Evolutionary conservation across 1,140 invertebrate genomes (phyloP), one percentile per base, ranked within the genome.

Genomic region (Aethina tumida): DNA sequence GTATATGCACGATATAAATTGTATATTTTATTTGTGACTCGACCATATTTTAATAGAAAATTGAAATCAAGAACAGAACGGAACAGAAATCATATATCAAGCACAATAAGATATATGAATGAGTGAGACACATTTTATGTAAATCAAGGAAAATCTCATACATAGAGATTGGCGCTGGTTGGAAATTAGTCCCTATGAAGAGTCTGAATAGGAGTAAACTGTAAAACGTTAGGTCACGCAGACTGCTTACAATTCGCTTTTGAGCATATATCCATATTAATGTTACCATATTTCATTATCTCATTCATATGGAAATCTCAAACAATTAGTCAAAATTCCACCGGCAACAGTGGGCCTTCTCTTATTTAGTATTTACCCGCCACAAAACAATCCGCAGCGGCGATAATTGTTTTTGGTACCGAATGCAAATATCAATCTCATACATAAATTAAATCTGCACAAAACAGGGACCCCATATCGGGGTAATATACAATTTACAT

Each of bases 211-310:
- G 5, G 14, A 1, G 20, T n/a, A 22, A 22, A 27, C 9, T 24
- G 14, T 31, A 30, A 39, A 49, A 42, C 35, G 44, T 36, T 44
- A 41, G 48, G 45, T 51, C 51, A 52, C 39, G 43, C 35, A 47
- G 47, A 52, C 41, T 58, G 58, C 58, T 56, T 58, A 58, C 56
- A 47, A 46, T 57, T 58, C 56, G 54, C 54, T 56, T 58, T 57
- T 45, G 48, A 50, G 50, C 52, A 56, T 59, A 62, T 58, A 60
- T 62, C 59, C 59, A 62, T 62, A 62, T 60, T 60, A 62, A 62
- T 62, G 59, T 58, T 55, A 60, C 59, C 59, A 60, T 62, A 62
- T 62, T 62, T 62, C 59, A 62, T 62, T 60, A 62, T 60, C 59
- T 62, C 58, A 62, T 62, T 62, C 59, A 59, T 60, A 62, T 62